Conservation (phyloP, 1,140 invertebrate genomes). For the Choristoneura fumiferana region DNA sequence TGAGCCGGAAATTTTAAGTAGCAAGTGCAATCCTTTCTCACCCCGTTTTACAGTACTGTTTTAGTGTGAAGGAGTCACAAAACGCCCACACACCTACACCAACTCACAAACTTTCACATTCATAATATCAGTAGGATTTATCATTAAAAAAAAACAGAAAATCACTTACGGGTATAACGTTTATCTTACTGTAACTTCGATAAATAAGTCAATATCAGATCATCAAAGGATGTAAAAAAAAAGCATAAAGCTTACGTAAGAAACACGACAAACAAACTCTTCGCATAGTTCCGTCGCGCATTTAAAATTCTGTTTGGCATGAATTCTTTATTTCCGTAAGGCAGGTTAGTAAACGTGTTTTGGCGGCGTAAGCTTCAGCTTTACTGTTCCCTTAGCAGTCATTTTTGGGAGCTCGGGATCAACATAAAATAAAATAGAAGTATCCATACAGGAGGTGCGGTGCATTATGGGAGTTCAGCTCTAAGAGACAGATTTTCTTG, state of each 20-base stretch:
- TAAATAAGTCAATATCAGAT: neutral
- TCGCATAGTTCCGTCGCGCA: constrained; percentile 27
- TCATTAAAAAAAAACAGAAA: no score
- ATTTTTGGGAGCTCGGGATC: constrained; percentile 52
- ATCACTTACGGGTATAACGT: no score
- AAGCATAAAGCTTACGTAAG: constrained; percentile 22
- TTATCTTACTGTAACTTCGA: no score
- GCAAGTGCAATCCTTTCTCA: no score
- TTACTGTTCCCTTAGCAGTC: constrained; percentile 59
- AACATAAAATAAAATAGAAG: constrained; percentile 68
- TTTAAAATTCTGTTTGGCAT: constrained; percentile 52
- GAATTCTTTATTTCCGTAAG: constrained; percentile 46
- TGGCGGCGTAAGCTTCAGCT: constrained; percentile 42
- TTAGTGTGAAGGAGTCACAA: no score
- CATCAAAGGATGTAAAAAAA: neutral
- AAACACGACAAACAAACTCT: constrained; percentile 41
- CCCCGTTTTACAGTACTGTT: no score
- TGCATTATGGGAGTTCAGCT: constrained; percentile 18
- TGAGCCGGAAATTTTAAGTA: no score
- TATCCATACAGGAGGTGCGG: constrained; percentile 32
- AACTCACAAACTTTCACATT: no score
- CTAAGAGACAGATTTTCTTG: constrained; percentile 26
- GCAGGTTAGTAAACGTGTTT: constrained; percentile 48
- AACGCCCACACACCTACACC: no score
- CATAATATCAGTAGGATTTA: no score